Conservation (phyloP, 2,888 invertebrate genomes). For the Argyresthia albistria region DNA sequence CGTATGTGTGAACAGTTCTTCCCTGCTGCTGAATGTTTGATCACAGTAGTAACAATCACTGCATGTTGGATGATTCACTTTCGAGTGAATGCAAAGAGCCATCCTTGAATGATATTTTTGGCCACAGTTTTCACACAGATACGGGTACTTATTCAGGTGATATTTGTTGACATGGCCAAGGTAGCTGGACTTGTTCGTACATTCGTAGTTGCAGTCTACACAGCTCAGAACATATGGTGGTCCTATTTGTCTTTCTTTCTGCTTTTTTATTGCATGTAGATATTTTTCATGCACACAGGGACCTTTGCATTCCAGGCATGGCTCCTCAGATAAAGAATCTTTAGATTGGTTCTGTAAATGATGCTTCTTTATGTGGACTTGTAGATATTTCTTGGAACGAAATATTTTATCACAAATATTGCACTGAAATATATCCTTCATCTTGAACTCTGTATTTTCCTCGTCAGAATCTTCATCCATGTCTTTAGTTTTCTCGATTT, state of each 20-base stretch:
- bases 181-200: neutral
- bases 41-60: neutral
- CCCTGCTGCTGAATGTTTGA: neutral
- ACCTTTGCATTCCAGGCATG: conserved; percentile 23
- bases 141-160: neutral
- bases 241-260: neutral
- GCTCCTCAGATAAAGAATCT: conserved; percentile 18
- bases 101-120: neutral
- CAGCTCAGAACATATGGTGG: neutral
- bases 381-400: neutral
- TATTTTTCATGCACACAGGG: conserved; percentile 37
- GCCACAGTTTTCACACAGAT: neutral
- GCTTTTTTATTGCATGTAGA: conserved; percentile 17
- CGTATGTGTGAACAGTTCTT: neutral
- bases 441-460: too few relatives aligned
- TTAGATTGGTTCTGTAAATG: neutral
- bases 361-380: neutral
- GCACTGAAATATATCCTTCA: neutral
- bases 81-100: neutral
- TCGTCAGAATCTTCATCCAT: neutral
- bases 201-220: neutral
- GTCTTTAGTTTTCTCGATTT: neutral
- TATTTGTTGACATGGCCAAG: neutral
- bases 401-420: neutral
- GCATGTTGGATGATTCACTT: neutral